phyloP scores from a whole-genome alignment of 2,797 vertebrate genomes.

The Astyanax mexicanus region DNA sequence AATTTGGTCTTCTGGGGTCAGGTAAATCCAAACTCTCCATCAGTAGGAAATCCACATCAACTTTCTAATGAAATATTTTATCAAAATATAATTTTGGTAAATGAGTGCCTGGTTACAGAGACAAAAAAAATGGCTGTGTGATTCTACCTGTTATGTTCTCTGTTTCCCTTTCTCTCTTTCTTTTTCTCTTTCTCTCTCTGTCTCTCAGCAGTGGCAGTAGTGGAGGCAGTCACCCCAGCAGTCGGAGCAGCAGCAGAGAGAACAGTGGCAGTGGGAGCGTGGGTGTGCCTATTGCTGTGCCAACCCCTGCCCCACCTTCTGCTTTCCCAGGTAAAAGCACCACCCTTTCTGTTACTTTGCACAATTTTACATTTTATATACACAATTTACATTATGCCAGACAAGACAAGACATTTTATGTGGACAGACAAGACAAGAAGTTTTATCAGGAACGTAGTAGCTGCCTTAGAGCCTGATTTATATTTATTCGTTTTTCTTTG shows the following conservation, averaged over 20 bases:
- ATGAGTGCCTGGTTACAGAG: neutral
- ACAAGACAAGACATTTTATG: too few species aligned
- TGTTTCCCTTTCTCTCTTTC: neutral
- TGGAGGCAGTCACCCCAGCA: slow-evolving; percentile 96
- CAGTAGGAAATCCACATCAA: too few species aligned
- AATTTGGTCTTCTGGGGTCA: too few species aligned
- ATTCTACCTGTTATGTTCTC: too few species aligned
- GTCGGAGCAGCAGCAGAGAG: slow-evolving; percentile 98
- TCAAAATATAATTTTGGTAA: too few species aligned
- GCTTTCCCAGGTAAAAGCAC: slow-evolving; percentile 90
- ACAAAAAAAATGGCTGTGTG: neutral
- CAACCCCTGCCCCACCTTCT: slow-evolving; percentile 93
- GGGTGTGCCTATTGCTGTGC: slow-evolving; percentile 95
- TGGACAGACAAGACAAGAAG: too few species aligned
- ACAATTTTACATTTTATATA: too few species aligned
- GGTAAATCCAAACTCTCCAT: too few species aligned
- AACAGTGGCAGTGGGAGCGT: slow-evolving; percentile 99
- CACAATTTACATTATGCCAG: too few species aligned
- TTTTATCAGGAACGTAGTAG: too few species aligned
- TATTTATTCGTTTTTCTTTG: too few species aligned
- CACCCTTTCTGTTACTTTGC: neutral
- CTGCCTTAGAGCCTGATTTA: neutral
- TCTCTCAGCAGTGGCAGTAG: slow-evolving; percentile 93
- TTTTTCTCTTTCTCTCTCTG: neutral
- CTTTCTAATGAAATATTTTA: too few species aligned